A percentile compares a stretch with the other conserved stretches of the same genome.
These are phyloP conservation scores for Malurus cyaneus DNA, from an alignment of 2,113 vertebrate genomes.

Conservation along the genomic window DNA sequence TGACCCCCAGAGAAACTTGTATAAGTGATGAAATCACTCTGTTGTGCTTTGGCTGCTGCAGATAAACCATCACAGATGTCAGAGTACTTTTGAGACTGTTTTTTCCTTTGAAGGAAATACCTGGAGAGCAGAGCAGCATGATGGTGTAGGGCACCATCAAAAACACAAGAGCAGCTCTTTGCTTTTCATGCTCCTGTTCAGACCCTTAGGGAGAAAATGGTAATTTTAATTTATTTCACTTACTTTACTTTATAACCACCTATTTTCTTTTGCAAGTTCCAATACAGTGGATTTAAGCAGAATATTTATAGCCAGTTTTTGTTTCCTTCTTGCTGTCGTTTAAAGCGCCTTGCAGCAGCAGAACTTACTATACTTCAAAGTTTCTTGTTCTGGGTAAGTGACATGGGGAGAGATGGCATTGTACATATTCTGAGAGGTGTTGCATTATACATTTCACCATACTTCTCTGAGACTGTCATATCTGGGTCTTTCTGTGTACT, in stretches of 20 bases:
- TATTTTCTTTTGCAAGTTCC: not conserved
- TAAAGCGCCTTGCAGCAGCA: not conserved
- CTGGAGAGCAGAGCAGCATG: not conserved
- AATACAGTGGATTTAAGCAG: not conserved
- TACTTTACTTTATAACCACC: not conserved
- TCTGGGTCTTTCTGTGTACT: not conserved
- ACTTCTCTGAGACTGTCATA: not conserved
- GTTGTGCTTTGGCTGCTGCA: not conserved
- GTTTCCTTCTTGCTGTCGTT: not conserved
- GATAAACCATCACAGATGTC: not conserved
- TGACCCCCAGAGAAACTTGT: not conserved
- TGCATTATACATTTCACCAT: not conserved
- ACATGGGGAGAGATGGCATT: not conserved
- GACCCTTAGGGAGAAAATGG: not conserved
- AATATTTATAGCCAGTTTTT: not conserved
- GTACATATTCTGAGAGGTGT: not conserved
- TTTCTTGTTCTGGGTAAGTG: not conserved
- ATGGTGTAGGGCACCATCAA: not conserved
- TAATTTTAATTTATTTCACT: not conserved
- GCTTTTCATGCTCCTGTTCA: not conserved
- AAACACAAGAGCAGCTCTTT: not conserved
- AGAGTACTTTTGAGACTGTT: not conserved
- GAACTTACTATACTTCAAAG: not conserved
- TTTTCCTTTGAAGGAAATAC: not conserved
- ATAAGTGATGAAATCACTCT: not conserved